These are phyloP conservation scores for Brachyopa scutellaris DNA, from an alignment of 2,888 invertebrate species.

Conservation along the genomic window DNA sequence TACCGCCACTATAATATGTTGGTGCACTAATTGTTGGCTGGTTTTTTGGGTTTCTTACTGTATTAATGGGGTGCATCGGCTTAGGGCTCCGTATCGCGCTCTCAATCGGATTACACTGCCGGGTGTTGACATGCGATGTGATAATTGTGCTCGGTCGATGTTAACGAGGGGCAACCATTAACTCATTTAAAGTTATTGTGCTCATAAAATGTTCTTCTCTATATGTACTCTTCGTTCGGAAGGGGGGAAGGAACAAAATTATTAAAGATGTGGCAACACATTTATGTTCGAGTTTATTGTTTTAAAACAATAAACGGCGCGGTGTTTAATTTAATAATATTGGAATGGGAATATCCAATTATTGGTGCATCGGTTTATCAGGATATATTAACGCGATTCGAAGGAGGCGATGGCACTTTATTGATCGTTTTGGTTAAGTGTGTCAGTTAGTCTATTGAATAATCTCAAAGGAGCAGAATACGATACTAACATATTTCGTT, in stretches of 20 bases:
- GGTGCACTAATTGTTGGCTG: slow-evolving; percentile 70
- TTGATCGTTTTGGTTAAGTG: too few species aligned
- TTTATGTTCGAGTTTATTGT: slow-evolving; percentile 48
- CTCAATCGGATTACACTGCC: slow-evolving; percentile 72
- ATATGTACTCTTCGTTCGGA: neutral
- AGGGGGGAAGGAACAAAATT: slow-evolving; percentile 40
- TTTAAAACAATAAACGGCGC: slow-evolving; percentile 50
- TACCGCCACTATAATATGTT: slow-evolving; percentile 62
- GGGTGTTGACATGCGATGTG: slow-evolving; percentile 73
- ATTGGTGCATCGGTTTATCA: too few species aligned
- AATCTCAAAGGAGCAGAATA: too few species aligned
- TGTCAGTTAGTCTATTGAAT: too few species aligned
- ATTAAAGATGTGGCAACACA: slow-evolving; percentile 68
- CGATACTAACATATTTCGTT: too few species aligned
- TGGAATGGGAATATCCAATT: too few species aligned
- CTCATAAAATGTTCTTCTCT: slow-evolving; percentile 57
- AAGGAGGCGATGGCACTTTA: too few species aligned
- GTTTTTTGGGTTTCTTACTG: slow-evolving; percentile 59
- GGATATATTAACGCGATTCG: too few species aligned
- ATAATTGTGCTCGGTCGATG: slow-evolving; percentile 65
- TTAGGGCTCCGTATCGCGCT: slow-evolving; percentile 59
- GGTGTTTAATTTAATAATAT: slow-evolving; percentile 34
- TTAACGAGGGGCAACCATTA: slow-evolving; percentile 72
- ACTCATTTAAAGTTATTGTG: slow-evolving; percentile 68
- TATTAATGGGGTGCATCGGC: slow-evolving; percentile 66